Evolutionary conservation across 2,888 invertebrate species (phyloP).

Genomic region (Thymelicus acteon): DNA sequence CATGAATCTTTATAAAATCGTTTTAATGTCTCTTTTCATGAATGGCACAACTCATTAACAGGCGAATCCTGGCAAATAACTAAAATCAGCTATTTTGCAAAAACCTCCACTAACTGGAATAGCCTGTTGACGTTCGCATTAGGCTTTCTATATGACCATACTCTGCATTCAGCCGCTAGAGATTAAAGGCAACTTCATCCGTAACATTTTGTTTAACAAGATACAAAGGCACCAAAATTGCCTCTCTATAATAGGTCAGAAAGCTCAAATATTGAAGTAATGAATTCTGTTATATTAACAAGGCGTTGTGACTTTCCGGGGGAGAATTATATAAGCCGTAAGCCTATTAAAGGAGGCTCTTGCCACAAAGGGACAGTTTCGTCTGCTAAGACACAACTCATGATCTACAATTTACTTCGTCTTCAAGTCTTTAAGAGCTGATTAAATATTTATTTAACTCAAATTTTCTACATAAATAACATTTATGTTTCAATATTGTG

Average conservation of each 20-base stretch:
- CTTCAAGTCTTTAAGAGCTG: constrained; percentile 42
- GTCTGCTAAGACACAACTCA: constrained; percentile 30
- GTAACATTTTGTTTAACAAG: neutral
- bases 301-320: constrained; percentile 23
- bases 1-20: no score
- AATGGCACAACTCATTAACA: no score
- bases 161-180: no score
- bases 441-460: constrained; percentile 40
- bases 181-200: neutral
- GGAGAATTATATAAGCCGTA: constrained; percentile 42
- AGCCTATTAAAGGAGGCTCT: constrained; percentile 54
- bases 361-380: constrained; percentile 44
- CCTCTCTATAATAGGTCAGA: constrained; percentile 7
- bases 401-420: constrained; percentile 42
- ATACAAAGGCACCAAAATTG: constrained; percentile 14
- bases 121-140: no score
- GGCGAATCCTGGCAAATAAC: no score
- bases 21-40: no score
- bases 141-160: no score
- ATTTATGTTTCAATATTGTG: no score
- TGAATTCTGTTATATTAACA: constrained; percentile 29
- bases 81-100: no score
- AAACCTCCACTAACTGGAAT: no score
- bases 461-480: constrained; percentile 3
- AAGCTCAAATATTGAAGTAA: constrained; percentile 28